Base-by-base conservation (phyloP, 1,140 invertebrate genomes). In the Philotrypesis tridentata region DNA sequence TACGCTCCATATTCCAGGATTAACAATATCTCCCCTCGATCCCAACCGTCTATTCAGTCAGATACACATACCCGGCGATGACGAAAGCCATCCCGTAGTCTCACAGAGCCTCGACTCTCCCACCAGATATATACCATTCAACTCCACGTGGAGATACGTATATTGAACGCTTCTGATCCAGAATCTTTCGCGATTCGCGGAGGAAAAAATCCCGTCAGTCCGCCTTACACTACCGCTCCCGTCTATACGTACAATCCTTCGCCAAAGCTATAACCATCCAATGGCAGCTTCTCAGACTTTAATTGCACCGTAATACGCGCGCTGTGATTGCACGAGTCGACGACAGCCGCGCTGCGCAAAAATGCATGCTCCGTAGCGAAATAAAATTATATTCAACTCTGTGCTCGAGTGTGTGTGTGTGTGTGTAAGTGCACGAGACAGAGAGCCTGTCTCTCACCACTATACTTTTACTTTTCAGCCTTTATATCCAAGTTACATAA, bases 381-480 rank as follows among this genome's bases (percentile, higher is more conserved):
- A 63, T 73, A 37, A 80, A 80, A 67, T 67, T 48, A 72, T 72
- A 79, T 60, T 63, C 55, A 3, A n/a, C 25, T n/a, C n/a, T n/a
- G n/a, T n/a, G n/a, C n/a, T n/a, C n/a, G n/a, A n/a, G n/a, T n/a
- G n/a, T n/a, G n/a, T n/a, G n/a, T n/a, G n/a, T n/a, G n/a, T n/a
- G n/a, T n/a, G n/a, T n/a, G n/a, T n/a, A n/a, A n/a, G n/a, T n/a
- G n/a, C n/a, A n/a, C n/a, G n/a, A n/a, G n/a, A n/a, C 12, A 60
- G 27, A 37, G 71, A 63, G 37, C 21, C 31, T 61, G 55, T 29
- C 31, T 73, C 71, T n/a, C 71, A 74, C 70, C 37, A 37, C 37
- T 67, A n/a, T n/a, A 80, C 79, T 80, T 80, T 80, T 80, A 80
- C 79, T 80, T 79, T 79, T 73, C 55, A n/a, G 55, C 55, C 55